Percentiles rank a stretch among this genome's conserved stretches.
Evolutionary conservation across 2,797 vertebrate species (phyloP).

Genomic region (Avahi laniger): DNA sequence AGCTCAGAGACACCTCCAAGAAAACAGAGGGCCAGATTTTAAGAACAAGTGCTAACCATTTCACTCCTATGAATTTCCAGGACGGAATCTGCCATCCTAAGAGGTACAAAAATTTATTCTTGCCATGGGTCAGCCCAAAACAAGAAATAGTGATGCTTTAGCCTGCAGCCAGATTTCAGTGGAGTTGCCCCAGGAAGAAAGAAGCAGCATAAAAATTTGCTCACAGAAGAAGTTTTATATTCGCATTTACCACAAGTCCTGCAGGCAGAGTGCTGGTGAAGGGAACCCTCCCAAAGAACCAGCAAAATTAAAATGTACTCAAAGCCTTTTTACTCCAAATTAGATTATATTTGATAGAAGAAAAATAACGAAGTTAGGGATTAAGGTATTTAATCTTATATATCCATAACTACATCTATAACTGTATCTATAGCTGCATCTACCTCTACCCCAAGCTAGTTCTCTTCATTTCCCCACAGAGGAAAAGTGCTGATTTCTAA

Average conservation of each 20-base stretch:
- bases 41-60: not conserved
- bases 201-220: not conserved
- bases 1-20: not conserved
- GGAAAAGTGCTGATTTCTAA: not conserved
- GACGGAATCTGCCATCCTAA: not conserved
- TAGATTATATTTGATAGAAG: slow-evolving; percentile 9
- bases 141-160: not conserved
- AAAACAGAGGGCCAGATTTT: not conserved
- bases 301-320: slow-evolving; percentile 48
- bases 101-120: not conserved
- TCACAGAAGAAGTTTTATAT: not conserved
- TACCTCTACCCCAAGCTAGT: not conserved
- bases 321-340: slow-evolving; percentile 21
- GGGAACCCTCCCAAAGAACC: not conserved
- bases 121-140: not conserved
- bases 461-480: not conserved
- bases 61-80: not conserved
- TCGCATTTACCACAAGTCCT: slow-evolving; percentile 3
- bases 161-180: not conserved
- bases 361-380: not conserved
- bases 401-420: not conserved
- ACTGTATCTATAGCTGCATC: not conserved
- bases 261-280: not conserved
- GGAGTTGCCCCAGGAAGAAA: not conserved
- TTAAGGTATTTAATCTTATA: slow-evolving; percentile 35